Evolutionary conservation across 2,888 invertebrate species (phyloP).

Genomic region (Epistrophe eligans): DNA sequence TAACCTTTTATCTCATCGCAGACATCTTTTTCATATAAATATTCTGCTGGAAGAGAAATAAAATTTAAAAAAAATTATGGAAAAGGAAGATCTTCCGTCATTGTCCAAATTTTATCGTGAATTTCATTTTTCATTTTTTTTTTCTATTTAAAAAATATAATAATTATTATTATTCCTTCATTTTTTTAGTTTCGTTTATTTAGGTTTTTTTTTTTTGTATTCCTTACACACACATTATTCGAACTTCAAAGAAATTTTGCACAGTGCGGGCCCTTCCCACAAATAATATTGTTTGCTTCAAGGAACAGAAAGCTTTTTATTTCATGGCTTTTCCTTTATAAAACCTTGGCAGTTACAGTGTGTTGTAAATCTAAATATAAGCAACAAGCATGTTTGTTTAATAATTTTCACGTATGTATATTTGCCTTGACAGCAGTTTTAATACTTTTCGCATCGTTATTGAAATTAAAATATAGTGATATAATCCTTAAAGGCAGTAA

Average conservation of each 20-base stretch:
- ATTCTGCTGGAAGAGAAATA: background rate
- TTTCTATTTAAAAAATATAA: background rate
- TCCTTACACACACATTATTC: conserved; percentile 6
- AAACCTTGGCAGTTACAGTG: background rate
- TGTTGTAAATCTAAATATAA: background rate
- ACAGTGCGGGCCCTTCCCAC: background rate
- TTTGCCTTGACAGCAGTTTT: background rate
- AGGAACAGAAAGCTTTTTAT: conserved; percentile 2
- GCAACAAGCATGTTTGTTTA: background rate
- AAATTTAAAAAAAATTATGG: background rate
- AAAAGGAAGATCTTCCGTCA: conserved; percentile 1
- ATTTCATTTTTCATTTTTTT: conserved; percentile 11
- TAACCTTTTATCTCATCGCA: conserved; percentile 29
- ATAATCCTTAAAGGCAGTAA: too few species aligned
- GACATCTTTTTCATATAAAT: conserved; percentile 3
- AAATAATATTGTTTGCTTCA: conserved; percentile 8
- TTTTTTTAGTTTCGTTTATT: background rate
- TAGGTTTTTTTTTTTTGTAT: background rate
- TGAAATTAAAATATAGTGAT: background rate
- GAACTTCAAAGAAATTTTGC: conserved; percentile 30
- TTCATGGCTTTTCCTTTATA: background rate
- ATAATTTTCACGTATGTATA: background rate
- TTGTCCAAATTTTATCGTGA: conserved; percentile 34
- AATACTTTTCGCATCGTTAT: background rate
- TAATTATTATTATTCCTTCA: conserved; percentile 31